These are phyloP conservation scores for Naja naja DNA, from an alignment of 2,113 vertebrate species.

Conservation along the genomic window DNA sequence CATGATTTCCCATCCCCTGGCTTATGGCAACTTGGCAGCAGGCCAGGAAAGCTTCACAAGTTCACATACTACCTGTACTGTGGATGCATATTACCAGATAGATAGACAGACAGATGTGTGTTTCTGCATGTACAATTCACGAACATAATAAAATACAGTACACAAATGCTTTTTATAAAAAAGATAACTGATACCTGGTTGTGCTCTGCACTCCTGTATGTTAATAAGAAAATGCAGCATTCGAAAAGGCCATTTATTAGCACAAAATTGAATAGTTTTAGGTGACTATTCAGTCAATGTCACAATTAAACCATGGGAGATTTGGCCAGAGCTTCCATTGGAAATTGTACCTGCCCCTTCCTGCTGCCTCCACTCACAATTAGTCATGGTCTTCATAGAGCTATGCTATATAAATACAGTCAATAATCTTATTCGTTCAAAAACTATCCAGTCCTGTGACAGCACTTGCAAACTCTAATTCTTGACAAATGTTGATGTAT, in stretches of 20 bases:
- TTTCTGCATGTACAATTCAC: neutral
- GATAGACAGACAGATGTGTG: neutral
- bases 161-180: neutral
- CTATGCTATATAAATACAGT: neutral
- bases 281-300: neutral
- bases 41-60: too few species aligned
- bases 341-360: neutral
- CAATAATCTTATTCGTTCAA: neutral
- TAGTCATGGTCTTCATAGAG: neutral
- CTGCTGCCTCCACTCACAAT: neutral
- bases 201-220: neutral
- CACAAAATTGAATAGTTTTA: neutral
- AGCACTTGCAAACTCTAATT: constrained; percentile 14
- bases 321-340: neutral
- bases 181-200: neutral
- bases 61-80: too few species aligned
- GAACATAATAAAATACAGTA: neutral
- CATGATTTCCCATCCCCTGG: too few species aligned
- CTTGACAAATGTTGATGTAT: constrained; percentile 28
- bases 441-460: neutral
- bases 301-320: neutral
- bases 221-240: neutral
- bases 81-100: too few species aligned
- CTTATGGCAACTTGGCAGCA: too few species aligned
- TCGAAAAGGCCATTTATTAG: neutral